A percentile compares a stretch with the other conserved stretches of the same genome.
Evolutionary conservation across 2,797 vertebrate species (phyloP).

Genomic region (Takifugu rubripes): DNA sequence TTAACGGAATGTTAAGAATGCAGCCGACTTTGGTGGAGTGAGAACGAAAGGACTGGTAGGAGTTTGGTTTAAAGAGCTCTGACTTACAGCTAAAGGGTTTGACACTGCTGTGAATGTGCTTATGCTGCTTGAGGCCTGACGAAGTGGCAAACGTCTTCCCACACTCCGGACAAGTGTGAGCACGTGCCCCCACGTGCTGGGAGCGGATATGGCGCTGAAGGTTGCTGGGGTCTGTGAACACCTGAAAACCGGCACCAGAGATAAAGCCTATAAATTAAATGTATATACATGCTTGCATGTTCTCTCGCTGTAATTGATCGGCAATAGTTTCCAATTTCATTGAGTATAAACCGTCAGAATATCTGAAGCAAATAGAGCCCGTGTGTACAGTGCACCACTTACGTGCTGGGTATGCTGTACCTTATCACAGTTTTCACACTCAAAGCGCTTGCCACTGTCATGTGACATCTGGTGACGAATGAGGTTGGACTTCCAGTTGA

Average conservation of each 20-base stretch:
- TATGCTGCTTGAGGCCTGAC: slow-evolving; percentile 98
- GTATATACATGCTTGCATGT: no score
- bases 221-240: slow-evolving; percentile 99
- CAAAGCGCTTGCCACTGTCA: slow-evolving; percentile 98
- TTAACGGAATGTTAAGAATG: slow-evolving; percentile 7
- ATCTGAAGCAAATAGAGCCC: slow-evolving; percentile 46
- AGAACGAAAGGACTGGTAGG: neutral
- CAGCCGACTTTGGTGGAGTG: slow-evolving; percentile 10
- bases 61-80: slow-evolving; percentile 48
- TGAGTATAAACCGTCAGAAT: slow-evolving; percentile 26
- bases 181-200: slow-evolving; percentile 93
- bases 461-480: slow-evolving; percentile 99
- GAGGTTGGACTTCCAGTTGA: slow-evolving; percentile 99
- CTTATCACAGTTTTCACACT: slow-evolving; percentile 99
- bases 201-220: slow-evolving; percentile 98
- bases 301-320: neutral
- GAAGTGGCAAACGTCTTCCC: slow-evolving; percentile 99
- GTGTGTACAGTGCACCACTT: slow-evolving; percentile 74
- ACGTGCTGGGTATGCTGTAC: slow-evolving; percentile 86
- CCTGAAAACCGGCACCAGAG: slow-evolving; percentile 71
- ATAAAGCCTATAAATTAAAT: neutral
- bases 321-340: slow-evolving; percentile 10
- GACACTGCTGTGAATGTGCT: slow-evolving; percentile 99
- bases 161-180: slow-evolving; percentile 96
- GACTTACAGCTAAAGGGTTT: slow-evolving; percentile 99